Evolutionary conservation across 2,797 vertebrate species (phyloP).

Genomic region (Florisuga fusca): DNA sequence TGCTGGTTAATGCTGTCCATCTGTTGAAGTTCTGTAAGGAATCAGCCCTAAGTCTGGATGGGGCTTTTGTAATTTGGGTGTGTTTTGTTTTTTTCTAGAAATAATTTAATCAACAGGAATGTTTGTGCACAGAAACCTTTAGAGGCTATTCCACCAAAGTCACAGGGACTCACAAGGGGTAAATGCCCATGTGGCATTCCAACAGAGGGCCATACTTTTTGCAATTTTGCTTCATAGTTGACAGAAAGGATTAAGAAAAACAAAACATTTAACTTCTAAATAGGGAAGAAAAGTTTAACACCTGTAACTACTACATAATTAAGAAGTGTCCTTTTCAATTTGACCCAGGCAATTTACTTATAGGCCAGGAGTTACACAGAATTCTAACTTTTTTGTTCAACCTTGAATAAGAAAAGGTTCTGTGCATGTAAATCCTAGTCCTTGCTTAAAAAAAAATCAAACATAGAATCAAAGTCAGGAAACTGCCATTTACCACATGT

Average conservation of each 20-base stretch:
- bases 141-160: not conserved
- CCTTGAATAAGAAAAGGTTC: not conserved
- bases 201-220: not conserved
- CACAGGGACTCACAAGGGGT: rapidly evolving
- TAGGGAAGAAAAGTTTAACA: not conserved
- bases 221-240: not conserved
- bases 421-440: too few species aligned
- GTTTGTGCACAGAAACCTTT: not conserved
- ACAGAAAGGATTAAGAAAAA: not conserved
- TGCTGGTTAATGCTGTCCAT: not conserved
- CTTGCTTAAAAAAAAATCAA: not conserved
- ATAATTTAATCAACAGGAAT: not conserved
- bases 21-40: not conserved
- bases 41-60: not conserved
- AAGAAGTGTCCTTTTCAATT: not conserved
- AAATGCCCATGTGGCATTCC: not conserved
- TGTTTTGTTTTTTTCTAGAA: not conserved
- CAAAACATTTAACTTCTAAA: not conserved
- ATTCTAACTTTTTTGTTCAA: not conserved
- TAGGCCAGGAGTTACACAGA: not conserved
- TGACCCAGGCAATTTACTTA: not conserved
- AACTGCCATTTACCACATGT: not conserved
- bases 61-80: not conserved
- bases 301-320: not conserved
- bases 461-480: not conserved